Percentiles rank a stretch among this genome's conserved stretches.
Evolutionary conservation across 2,113 vertebrate genomes (phyloP).

Genomic region (Muscicapa adusta): DNA sequence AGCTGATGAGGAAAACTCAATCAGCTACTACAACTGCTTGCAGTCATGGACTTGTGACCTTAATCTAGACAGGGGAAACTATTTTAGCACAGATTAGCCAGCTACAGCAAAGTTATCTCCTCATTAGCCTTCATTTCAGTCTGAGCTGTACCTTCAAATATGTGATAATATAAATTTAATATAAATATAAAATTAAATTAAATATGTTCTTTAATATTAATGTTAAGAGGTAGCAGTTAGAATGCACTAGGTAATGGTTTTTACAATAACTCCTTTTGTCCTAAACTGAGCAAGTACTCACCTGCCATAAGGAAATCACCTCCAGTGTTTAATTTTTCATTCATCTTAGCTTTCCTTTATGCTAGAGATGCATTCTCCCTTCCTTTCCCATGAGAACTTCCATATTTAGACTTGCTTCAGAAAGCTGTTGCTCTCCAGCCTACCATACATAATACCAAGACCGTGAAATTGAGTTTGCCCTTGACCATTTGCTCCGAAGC

Average conservation of each 20-base stretch:
- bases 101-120: neutral
- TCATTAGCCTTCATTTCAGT: neutral
- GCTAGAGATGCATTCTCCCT: neutral
- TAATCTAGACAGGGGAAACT: neutral
- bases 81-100: slow-evolving; percentile 18
- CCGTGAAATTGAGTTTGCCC: neutral
- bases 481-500: neutral
- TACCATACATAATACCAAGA: neutral
- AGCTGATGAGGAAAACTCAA: neutral
- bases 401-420: slow-evolving; percentile 1
- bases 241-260: neutral
- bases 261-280: neutral
- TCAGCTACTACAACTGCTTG: neutral
- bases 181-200: neutral
- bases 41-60: neutral
- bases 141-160: neutral
- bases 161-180: neutral
- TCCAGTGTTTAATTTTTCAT: neutral
- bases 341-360: neutral
- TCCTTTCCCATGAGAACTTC: neutral
- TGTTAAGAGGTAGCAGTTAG: neutral
- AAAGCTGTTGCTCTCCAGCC: slow-evolving; percentile 29
- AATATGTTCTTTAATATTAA: neutral
- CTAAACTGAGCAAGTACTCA: neutral
- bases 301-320: neutral